Conservation (phyloP, 1,140 invertebrate species). For the Epicauta chinensis region DNA sequence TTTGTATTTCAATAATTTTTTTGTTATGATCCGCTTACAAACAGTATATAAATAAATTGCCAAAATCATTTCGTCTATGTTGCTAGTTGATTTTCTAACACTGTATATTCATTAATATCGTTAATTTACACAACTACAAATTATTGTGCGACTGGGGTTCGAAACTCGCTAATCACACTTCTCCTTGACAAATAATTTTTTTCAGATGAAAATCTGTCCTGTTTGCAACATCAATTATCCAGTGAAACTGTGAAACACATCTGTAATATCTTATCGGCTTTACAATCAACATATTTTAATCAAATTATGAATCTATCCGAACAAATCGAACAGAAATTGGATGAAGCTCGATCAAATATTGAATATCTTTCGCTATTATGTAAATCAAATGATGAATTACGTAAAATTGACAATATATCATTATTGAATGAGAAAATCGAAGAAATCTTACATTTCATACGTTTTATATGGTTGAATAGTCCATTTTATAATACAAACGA, state of each 20-base stretch:
- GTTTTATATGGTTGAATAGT: constrained; percentile 74
- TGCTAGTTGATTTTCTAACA: constrained; percentile 61
- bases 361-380: constrained; percentile 70
- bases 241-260: constrained; percentile 64
- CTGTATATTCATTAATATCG: constrained; percentile 55
- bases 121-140: no score
- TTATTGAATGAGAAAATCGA: constrained; percentile 61
- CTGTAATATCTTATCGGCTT: constrained; percentile 60
- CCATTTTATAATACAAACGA: constrained; percentile 64
- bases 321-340: constrained; percentile 54
- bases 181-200: constrained; percentile 22
- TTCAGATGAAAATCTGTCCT: constrained; percentile 71
- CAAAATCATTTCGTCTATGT: constrained; percentile 60
- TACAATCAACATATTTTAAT: constrained; percentile 73
- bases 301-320: constrained; percentile 60
- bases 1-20: constrained; percentile 63
- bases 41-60: constrained; percentile 54
- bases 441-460: constrained; percentile 66
- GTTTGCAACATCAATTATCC: constrained; percentile 66
- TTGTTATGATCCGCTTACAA: constrained; percentile 56
- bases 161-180: no score
- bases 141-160: no score
- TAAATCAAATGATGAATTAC: constrained; percentile 58
- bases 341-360: constrained; percentile 73
- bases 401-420: constrained; percentile 49